A percentile compares a stretch with the other conserved stretches of the same genome.
Evolutionary conservation across 2,113 vertebrate genomes (phyloP).

Genomic region (Ellobius talpinus): DNA sequence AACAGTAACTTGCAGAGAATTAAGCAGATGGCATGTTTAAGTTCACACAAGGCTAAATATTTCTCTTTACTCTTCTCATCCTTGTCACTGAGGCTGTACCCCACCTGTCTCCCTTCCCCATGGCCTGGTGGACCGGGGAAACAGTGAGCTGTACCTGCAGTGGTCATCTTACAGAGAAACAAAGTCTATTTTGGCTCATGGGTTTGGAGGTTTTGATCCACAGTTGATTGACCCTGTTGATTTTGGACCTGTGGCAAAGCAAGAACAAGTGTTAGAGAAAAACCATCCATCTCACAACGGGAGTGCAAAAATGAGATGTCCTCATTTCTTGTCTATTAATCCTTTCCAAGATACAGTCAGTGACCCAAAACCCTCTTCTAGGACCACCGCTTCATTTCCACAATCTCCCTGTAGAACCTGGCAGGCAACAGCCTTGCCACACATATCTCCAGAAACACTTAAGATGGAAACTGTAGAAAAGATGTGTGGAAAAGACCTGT

Average conservation of each 20-base stretch:
- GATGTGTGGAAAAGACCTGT: background rate
- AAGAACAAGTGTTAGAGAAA: background rate
- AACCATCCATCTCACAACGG: fast-evolving
- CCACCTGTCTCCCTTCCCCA: background rate
- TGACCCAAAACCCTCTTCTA: background rate
- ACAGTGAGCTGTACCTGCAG: too few species aligned
- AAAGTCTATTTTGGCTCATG: background rate
- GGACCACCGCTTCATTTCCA: background rate
- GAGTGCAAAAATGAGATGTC: background rate
- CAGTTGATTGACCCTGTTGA: background rate
- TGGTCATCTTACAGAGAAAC: background rate
- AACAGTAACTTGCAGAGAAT: background rate
- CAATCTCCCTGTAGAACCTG: background rate
- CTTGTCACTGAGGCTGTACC: background rate
- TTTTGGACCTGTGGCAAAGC: background rate
- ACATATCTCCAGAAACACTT: background rate
- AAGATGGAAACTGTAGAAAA: background rate
- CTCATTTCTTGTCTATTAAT: background rate
- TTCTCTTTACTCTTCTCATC: fast-evolving
- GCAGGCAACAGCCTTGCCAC: background rate
- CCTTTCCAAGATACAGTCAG: background rate
- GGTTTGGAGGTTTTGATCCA: background rate
- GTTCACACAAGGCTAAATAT: background rate
- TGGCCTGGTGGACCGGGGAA: background rate
- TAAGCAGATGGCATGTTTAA: background rate